These are phyloP conservation scores for Epirrita christyi DNA, from an alignment of 2,888 invertebrate genomes.

Conservation along the genomic window DNA sequence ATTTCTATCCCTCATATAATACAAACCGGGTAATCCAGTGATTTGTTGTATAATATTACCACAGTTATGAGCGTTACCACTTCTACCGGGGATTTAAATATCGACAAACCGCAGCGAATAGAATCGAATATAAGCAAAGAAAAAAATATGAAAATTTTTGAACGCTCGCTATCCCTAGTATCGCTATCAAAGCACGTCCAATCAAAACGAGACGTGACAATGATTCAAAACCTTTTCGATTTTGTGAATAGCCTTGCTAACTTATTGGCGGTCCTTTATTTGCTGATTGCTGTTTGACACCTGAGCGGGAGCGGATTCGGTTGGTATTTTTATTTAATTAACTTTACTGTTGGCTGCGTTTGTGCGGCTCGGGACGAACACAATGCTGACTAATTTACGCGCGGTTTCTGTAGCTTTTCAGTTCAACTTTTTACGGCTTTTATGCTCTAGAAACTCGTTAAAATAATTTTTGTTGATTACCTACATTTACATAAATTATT, in stretches of 20 bases:
- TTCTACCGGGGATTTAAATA: slow-evolving; percentile 64
- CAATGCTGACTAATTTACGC: slow-evolving; percentile 76
- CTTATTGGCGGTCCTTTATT: slow-evolving; percentile 81
- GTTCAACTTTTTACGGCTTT: slow-evolving; percentile 56
- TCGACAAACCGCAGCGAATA: slow-evolving; percentile 72
- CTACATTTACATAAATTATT: slow-evolving; percentile 7
- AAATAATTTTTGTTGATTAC: slow-evolving; percentile 45
- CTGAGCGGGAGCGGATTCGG: slow-evolving; percentile 66
- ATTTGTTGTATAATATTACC: too few relatives aligned
- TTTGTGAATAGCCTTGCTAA: slow-evolving; percentile 77
- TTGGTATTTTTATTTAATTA: slow-evolving; percentile 65
- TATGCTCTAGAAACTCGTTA: slow-evolving; percentile 51
- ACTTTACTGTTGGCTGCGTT: slow-evolving; percentile 32
- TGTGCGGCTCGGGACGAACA: slow-evolving; percentile 48
- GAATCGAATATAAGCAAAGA: slow-evolving; percentile 75
- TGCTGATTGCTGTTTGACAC: slow-evolving; percentile 80
- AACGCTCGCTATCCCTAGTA: slow-evolving; percentile 78
- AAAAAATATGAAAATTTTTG: slow-evolving; percentile 78
- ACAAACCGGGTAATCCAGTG: too few relatives aligned
- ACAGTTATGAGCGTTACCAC: slow-evolving; percentile 51
- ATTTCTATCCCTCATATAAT: too few relatives aligned
- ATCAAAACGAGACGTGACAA: slow-evolving; percentile 83
- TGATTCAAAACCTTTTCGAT: slow-evolving; percentile 80
- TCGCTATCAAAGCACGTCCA: slow-evolving; percentile 84
- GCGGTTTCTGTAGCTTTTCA: slow-evolving; percentile 63